These are phyloP conservation scores for Acrossocheilus wenchowensis DNA, from an alignment of 2,797 vertebrate genomes.

Conservation along the genomic window DNA sequence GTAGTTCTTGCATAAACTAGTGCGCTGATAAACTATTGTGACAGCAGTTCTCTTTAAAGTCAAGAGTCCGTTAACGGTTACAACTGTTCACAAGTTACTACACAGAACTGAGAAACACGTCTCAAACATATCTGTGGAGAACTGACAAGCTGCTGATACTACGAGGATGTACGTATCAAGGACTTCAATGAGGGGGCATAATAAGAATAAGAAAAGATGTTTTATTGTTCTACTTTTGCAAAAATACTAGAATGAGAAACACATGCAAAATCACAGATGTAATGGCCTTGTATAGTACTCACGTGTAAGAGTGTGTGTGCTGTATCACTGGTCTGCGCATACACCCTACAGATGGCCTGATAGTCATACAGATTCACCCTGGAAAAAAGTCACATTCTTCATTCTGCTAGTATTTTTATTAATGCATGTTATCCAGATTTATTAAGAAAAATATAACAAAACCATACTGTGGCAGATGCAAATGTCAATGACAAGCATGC, in stretches of 20 bases:
- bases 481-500: neutral
- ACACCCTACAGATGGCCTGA: conserved; percentile 94
- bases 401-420: neutral
- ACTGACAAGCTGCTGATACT: neutral
- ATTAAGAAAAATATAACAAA: neutral
- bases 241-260: neutral
- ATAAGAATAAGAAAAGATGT: neutral
- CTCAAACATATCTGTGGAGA: neutral
- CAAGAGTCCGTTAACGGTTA: too few relatives aligned
- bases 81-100: too few relatives aligned
- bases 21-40: too few relatives aligned
- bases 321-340: conserved; percentile 91
- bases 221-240: neutral
- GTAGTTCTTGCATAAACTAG: too few relatives aligned
- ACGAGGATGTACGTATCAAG: neutral
- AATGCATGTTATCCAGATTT: conserved; percentile 45
- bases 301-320: conserved; percentile 91
- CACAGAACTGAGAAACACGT: too few relatives aligned
- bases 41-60: too few relatives aligned
- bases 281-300: conserved; percentile 72
- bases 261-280: neutral
- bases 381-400: conserved; percentile 47
- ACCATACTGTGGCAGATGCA: neutral
- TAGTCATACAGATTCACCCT: conserved; percentile 92
- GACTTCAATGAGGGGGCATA: neutral